Evolutionary conservation across 1,140 invertebrate species (phyloP).

Genomic region (Drosophila eugracilis): DNA sequence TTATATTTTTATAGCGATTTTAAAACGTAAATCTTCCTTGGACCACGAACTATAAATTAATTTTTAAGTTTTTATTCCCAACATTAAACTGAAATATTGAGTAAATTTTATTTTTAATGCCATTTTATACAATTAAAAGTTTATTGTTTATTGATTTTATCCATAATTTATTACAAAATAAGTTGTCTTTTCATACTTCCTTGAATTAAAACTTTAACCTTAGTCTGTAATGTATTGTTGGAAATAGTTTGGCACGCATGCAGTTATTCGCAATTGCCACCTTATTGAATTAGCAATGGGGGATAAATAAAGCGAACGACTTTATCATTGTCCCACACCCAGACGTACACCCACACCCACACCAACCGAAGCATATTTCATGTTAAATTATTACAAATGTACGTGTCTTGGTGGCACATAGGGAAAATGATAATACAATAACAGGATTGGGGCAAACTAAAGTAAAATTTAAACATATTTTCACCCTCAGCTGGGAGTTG

Average conservation of each 20-base stretch:
- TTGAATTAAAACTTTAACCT: background rate
- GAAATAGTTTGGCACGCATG: constrained; percentile 12
- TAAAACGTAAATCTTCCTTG: too few relatives aligned
- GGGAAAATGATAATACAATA: constrained; percentile 72
- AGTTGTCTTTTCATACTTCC: background rate
- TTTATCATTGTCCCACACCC: constrained; percentile 40
- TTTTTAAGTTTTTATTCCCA: too few relatives aligned
- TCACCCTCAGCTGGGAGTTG: constrained; percentile 24
- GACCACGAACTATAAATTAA: too few relatives aligned
- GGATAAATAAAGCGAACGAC: constrained; percentile 39
- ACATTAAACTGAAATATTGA: too few relatives aligned
- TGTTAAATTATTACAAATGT: constrained; percentile 68
- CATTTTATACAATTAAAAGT: too few relatives aligned
- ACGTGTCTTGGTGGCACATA: constrained; percentile 59
- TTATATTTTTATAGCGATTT: too few relatives aligned
- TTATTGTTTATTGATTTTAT: too few relatives aligned
- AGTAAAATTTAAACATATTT: constrained; percentile 70
- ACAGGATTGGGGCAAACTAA: constrained; percentile 54
- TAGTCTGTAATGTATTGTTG: background rate
- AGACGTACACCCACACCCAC: too few relatives aligned
- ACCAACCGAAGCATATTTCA: constrained; percentile 66
- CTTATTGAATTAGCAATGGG: constrained; percentile 43
- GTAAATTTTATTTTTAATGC: too few relatives aligned
- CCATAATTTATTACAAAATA: too few relatives aligned
- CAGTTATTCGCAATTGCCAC: constrained; percentile 12